These are phyloP conservation scores for Cephus nigrinus DNA, from an alignment of 2,888 invertebrate genomes.

Conservation along the genomic window DNA sequence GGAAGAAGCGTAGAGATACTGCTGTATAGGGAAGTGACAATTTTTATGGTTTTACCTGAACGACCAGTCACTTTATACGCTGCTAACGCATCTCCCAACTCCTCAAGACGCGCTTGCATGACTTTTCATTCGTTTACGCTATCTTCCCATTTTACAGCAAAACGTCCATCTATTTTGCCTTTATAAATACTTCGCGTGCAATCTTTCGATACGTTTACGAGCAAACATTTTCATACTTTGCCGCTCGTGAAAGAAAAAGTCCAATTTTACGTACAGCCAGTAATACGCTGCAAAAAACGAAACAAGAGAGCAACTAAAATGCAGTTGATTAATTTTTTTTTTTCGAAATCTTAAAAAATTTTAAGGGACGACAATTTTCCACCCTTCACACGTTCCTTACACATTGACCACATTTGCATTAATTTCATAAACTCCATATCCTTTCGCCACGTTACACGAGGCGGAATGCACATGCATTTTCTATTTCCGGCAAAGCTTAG, in stretches of 20 bases:
- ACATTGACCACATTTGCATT: too few relatives aligned
- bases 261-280: not conserved
- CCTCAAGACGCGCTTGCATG: not conserved
- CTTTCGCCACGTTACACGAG: not conserved
- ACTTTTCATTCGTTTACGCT: constrained; percentile 1
- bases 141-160: not conserved
- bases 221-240: not conserved
- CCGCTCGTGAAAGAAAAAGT: not conserved
- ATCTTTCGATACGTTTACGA: not conserved
- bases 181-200: not conserved
- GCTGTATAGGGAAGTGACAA: not conserved
- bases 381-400: too few relatives aligned
- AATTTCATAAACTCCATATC: too few relatives aligned
- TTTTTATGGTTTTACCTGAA: not conserved
- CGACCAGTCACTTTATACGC: not conserved
- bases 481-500: not conserved
- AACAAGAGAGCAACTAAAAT: not conserved
- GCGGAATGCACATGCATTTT: not conserved
- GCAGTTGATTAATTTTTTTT: not conserved
- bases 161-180: not conserved
- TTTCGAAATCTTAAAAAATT: too few relatives aligned
- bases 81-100: not conserved
- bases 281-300: too few relatives aligned
- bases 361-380: too few relatives aligned
- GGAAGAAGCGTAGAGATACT: not conserved